These are phyloP conservation scores for Tor tambroides DNA, from an alignment of 2,113 vertebrate genomes.

Conservation along the genomic window DNA sequence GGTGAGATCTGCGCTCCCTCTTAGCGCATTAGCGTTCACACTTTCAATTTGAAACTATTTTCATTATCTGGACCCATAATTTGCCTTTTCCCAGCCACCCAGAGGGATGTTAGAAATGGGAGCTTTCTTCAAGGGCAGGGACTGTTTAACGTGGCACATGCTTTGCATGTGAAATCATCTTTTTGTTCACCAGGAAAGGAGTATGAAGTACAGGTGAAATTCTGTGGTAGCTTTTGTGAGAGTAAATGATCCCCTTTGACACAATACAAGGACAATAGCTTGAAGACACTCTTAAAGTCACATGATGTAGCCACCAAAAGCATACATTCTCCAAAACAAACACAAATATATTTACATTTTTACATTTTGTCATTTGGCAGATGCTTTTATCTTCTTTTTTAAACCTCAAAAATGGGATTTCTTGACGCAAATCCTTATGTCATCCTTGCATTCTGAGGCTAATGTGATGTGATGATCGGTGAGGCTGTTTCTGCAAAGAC, in stretches of 20 bases:
- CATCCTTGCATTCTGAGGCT: background rate
- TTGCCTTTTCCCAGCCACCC: slow-evolving; percentile 72
- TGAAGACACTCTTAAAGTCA: background rate
- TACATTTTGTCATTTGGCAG: no score
- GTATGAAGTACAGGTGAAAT: slow-evolving; percentile 5
- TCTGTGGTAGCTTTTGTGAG: background rate
- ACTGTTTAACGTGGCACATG: slow-evolving; percentile 65
- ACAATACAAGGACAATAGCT: background rate
- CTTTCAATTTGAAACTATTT: slow-evolving; percentile 81
- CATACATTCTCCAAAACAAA: background rate
- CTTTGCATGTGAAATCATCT: slow-evolving; percentile 72
- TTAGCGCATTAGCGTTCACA: slow-evolving; percentile 77
- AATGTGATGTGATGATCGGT: slow-evolving; percentile 12
- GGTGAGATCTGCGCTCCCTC: slow-evolving; percentile 72
- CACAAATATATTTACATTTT: background rate
- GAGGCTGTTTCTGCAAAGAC: slow-evolving; percentile 17
- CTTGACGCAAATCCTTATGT: background rate
- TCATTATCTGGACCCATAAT: slow-evolving; percentile 78
- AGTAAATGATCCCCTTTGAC: slow-evolving; percentile 2
- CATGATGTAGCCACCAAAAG: background rate
- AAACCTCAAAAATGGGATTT: background rate
- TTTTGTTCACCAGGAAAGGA: slow-evolving; percentile 64
- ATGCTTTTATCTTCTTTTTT: background rate
- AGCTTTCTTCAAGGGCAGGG: slow-evolving; percentile 73
- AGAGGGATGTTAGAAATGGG: slow-evolving; percentile 72